Evolutionary conservation across 1,140 invertebrate genomes (phyloP).

Genomic region (Drosophila ananassae): DNA sequence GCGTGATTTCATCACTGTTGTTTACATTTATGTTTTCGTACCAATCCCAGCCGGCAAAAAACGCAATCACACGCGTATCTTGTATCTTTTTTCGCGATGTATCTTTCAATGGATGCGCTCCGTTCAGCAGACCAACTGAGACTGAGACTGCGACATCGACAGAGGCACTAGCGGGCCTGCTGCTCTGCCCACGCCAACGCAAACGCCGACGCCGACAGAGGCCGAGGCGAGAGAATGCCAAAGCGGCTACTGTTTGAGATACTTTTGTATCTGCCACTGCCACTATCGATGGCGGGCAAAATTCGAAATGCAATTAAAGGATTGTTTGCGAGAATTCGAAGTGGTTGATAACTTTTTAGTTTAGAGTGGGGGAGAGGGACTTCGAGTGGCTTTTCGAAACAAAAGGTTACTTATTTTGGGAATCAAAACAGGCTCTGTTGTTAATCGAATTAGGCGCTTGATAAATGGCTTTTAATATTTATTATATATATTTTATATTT

Average conservation of each 20-base stretch:
- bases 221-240: constrained; percentile 15
- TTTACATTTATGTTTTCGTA: constrained; percentile 9
- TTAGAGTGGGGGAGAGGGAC: background rate
- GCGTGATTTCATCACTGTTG: too few relatives aligned
- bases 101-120: constrained; percentile 48
- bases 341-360: constrained; percentile 26
- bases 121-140: constrained; percentile 78
- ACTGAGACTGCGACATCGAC: constrained; percentile 37
- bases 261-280: constrained; percentile 21
- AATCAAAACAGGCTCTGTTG: constrained; percentile 1
- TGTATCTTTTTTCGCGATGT: constrained; percentile 18
- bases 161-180: background rate
- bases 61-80: constrained; percentile 17
- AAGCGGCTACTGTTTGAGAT: constrained; percentile 40
- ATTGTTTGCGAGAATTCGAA: constrained; percentile 35
- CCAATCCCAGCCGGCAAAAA: constrained; percentile 6
- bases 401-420: constrained; percentile 1
- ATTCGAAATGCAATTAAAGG: constrained; percentile 44
- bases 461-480: constrained; percentile 1
- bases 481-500: too few relatives aligned
- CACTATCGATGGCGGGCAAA: constrained; percentile 18
- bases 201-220: constrained; percentile 1
- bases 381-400: background rate
- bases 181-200: background rate
- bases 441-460: constrained; percentile 7